phyloP scores from a whole-genome alignment of 2,797 vertebrate genomes.

The Anguilla megastoma region DNA sequence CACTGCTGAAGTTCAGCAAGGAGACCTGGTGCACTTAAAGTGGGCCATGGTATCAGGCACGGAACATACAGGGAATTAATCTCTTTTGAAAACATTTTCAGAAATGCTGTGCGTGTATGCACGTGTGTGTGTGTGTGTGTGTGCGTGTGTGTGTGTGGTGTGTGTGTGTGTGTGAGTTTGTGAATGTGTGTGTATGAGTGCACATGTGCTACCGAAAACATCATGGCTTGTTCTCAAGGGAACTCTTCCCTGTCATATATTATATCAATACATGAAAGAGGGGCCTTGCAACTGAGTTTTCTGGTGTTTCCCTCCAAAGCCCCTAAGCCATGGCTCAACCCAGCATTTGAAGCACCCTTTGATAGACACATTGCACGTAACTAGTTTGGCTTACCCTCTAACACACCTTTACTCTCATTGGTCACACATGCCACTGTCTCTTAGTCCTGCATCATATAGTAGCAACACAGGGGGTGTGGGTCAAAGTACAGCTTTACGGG shows the following conservation, averaged over 20 bases:
- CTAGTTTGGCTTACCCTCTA: neutral
- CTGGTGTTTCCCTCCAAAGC: neutral
- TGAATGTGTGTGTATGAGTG: neutral
- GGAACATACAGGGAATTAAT: neutral
- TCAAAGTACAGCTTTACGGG: no score
- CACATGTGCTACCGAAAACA: neutral
- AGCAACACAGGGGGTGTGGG: no score
- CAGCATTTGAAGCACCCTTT: neutral
- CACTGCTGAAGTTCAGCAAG: neutral
- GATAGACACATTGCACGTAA: neutral
- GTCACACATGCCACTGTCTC: no score
- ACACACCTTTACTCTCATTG: no score
- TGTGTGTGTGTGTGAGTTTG: neutral
- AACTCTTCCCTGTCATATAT: neutral
- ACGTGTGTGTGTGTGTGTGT: neutral
- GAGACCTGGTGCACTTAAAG: neutral
- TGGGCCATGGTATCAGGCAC: neutral
- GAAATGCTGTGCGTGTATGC: neutral
- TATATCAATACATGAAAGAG: neutral
- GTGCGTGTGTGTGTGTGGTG: neutral
- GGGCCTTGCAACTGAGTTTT: neutral
- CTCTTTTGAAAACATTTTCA: neutral
- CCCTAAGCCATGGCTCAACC: neutral
- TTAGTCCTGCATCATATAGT: no score
- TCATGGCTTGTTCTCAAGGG: neutral